phyloP scores from a whole-genome alignment of 2,113 vertebrate species.

The Salvelinus sp. region DNA sequence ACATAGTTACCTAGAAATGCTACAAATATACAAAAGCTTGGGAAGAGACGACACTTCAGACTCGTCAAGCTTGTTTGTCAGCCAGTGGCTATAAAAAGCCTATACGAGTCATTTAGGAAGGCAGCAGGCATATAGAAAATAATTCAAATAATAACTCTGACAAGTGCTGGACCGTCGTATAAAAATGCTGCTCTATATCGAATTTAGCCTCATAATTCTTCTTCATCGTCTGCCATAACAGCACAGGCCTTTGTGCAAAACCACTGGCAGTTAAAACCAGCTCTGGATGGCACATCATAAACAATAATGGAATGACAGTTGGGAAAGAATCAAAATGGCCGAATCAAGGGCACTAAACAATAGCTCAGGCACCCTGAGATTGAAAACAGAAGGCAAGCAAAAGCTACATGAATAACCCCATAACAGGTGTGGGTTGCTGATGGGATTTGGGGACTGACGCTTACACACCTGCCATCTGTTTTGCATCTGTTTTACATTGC shows the following conservation, averaged over 20 bases:
- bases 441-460: conserved; percentile 28
- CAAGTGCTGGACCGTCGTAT: no score
- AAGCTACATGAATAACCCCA: conserved; percentile 30
- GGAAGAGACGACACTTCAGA: no score
- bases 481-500: conserved; percentile 43
- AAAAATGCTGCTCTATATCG: not conserved
- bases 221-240: not conserved
- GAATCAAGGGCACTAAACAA: conserved; percentile 31
- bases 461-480: conserved; percentile 45
- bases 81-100: not conserved
- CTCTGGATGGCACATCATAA: conserved; percentile 2
- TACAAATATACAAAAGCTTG: no score
- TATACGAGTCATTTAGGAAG: not conserved
- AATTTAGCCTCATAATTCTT: not conserved
- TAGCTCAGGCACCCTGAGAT: conserved; percentile 4
- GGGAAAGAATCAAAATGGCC: conserved; percentile 19
- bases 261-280: not conserved
- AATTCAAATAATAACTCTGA: not conserved
- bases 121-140: not conserved
- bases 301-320: conserved; percentile 14
- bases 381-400: conserved; percentile 12
- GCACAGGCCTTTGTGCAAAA: not conserved
- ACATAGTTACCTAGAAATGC: no score
- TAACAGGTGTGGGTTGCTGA: conserved; percentile 29
- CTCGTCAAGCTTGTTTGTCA: no score